Conservation (phyloP, 2,113 vertebrate genomes). For the Indicator maculatus region DNA sequence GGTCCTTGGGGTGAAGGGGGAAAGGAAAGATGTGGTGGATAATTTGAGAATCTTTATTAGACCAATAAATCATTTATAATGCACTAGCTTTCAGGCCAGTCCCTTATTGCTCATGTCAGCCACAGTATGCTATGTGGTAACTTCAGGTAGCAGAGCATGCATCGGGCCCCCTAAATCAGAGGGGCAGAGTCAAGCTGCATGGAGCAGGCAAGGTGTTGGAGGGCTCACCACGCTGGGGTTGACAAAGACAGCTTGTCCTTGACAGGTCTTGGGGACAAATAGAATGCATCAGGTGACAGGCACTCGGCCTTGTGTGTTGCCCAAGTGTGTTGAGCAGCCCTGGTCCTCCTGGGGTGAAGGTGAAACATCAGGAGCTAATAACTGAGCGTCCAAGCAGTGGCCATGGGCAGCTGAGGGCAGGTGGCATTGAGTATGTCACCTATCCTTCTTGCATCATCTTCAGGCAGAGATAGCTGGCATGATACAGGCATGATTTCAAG, state of each 20-base stretch:
- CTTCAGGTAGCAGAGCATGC: background rate
- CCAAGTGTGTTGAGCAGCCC: background rate
- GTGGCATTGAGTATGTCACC: background rate
- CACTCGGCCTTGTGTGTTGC: background rate
- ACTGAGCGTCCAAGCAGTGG: background rate
- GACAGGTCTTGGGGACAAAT: background rate
- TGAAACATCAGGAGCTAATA: background rate
- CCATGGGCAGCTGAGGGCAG: background rate
- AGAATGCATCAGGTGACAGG: background rate
- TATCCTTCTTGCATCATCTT: background rate
- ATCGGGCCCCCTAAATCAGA: background rate
- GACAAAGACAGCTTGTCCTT: background rate
- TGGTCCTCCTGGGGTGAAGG: background rate
- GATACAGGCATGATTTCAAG: background rate
- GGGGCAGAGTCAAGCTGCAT: background rate
- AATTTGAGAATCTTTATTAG: conserved; percentile 76
- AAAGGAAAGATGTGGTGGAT: conserved; percentile 52
- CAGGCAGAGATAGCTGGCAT: background rate
- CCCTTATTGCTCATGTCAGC: conserved; percentile 57
- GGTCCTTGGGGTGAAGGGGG: conserved; percentile 59
- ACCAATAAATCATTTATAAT: conserved; percentile 75
- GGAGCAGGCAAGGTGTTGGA: accelerated
- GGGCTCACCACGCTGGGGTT: background rate
- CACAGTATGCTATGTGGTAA: background rate
- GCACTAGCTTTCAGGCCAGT: conserved; percentile 45